These are phyloP conservation scores for Phoxinus dragarum DNA, from an alignment of 2,797 vertebrate species.

Conservation along the genomic window DNA sequence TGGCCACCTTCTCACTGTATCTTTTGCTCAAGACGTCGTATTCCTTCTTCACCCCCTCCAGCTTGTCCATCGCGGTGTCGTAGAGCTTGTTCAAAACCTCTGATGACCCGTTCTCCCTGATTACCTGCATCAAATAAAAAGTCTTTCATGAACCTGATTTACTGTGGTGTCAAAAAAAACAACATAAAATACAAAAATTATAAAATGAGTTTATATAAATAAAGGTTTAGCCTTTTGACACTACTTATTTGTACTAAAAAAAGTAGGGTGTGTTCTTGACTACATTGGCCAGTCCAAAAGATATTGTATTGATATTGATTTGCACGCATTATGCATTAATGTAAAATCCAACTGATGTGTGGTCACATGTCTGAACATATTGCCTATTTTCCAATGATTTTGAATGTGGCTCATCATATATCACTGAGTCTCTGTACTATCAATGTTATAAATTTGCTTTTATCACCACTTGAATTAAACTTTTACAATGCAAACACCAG, in stretches of 20 bases:
- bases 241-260: background rate
- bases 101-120: slow-evolving; percentile 95
- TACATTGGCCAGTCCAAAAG: background rate
- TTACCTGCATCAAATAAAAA: slow-evolving; percentile 80
- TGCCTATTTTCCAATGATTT: background rate
- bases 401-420: background rate
- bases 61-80: slow-evolving; percentile 96
- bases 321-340: background rate
- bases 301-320: background rate
- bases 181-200: background rate
- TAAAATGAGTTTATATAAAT: background rate
- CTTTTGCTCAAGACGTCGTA: slow-evolving; percentile 92
- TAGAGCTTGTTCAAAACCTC: slow-evolving; percentile 97
- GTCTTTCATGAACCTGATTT: background rate
- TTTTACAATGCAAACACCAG: slow-evolving; percentile 71
- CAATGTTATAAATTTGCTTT: background rate
- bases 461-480: slow-evolving; percentile 28
- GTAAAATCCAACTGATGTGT: background rate
- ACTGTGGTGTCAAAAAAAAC: background rate
- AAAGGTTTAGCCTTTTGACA: background rate
- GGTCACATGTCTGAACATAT: background rate
- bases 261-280: background rate
- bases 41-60: slow-evolving; percentile 95
- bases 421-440: background rate
- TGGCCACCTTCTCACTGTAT: slow-evolving; percentile 93